Percentiles rank a stretch among this genome's conserved stretches.
phyloP scores from a whole-genome alignment of 1,140 invertebrate species.

The Dryas iulia region DNA sequence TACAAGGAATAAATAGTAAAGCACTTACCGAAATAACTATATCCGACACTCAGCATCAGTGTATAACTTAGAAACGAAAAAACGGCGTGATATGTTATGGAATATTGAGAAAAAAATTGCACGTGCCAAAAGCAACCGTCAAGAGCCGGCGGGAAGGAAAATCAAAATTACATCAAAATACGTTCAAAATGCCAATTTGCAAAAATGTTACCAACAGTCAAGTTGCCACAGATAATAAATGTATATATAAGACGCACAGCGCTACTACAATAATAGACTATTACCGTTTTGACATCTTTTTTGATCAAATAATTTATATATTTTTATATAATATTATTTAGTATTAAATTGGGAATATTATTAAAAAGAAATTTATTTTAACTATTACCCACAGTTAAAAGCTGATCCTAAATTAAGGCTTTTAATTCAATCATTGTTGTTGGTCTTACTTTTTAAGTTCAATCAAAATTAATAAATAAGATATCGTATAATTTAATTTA shows the following conservation, averaged over 20 bases:
- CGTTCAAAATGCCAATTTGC: slow-evolving; percentile 50
- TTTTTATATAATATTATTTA: too few species aligned
- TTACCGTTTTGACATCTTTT: too few species aligned
- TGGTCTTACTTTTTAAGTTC: too few species aligned
- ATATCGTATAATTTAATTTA: too few species aligned
- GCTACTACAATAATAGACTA: too few species aligned
- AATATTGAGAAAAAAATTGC: slow-evolving; percentile 65
- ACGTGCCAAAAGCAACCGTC: slow-evolving; percentile 77
- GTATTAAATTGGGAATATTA: too few species aligned
- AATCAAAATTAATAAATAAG: too few species aligned
- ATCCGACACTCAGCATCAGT: slow-evolving; percentile 69
- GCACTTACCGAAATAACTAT: slow-evolving; percentile 66
- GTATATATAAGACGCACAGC: not conserved
- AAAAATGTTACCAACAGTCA: slow-evolving; percentile 45
- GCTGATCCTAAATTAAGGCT: too few species aligned
- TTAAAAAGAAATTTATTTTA: too few species aligned
- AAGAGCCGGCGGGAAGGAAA: slow-evolving; percentile 74
- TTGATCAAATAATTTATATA: too few species aligned
- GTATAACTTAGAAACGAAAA: slow-evolving; percentile 45
- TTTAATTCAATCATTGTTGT: too few species aligned
- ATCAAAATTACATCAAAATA: slow-evolving; percentile 64
- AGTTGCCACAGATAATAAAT: slow-evolving; percentile 19
- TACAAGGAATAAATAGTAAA: slow-evolving; percentile 41
- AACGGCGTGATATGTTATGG: slow-evolving; percentile 42
- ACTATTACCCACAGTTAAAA: too few species aligned